These are phyloP conservation scores for Trisateles emortualis DNA, from an alignment of 2,888 invertebrate genomes.

Conservation along the genomic window DNA sequence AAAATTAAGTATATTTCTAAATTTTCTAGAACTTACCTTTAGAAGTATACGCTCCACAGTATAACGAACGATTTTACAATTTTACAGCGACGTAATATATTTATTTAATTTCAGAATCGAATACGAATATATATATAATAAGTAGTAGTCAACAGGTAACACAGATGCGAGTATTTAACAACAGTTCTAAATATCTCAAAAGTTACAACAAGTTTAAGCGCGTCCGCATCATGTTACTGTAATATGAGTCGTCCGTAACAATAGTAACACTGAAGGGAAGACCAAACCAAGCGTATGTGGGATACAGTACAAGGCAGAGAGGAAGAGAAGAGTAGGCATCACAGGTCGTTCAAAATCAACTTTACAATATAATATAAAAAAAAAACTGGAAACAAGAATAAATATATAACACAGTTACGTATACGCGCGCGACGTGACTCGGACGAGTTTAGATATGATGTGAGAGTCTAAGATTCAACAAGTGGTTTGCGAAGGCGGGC, in stretches of 20 bases:
- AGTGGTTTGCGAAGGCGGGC: constrained; percentile 78
- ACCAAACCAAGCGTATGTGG: constrained; percentile 68
- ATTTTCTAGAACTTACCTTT: constrained; percentile 56
- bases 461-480: constrained; percentile 79
- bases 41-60: constrained; percentile 54
- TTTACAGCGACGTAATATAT: constrained; percentile 71
- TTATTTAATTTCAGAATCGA: constrained; percentile 67
- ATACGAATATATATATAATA: constrained; percentile 71
- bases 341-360: constrained; percentile 63
- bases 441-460: constrained; percentile 61
- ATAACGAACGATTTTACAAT: constrained; percentile 47
- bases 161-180: constrained; percentile 82
- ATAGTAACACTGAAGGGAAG: constrained; percentile 76
- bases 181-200: constrained; percentile 82
- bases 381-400: constrained; percentile 35
- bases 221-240: constrained; percentile 61
- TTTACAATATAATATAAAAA: constrained; percentile 32
- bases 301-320: constrained; percentile 65
- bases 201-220: constrained; percentile 79
- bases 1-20: not conserved
- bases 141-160: constrained; percentile 85
- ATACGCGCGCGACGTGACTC: constrained; percentile 67
- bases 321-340: constrained; percentile 78
- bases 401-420: constrained; percentile 46
- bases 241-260: constrained; percentile 69